Evolutionary conservation across 1,140 invertebrate genomes (phyloP), one percentile per base, ranked within the genome.

Genomic region (Chelonus insularis): DNA sequence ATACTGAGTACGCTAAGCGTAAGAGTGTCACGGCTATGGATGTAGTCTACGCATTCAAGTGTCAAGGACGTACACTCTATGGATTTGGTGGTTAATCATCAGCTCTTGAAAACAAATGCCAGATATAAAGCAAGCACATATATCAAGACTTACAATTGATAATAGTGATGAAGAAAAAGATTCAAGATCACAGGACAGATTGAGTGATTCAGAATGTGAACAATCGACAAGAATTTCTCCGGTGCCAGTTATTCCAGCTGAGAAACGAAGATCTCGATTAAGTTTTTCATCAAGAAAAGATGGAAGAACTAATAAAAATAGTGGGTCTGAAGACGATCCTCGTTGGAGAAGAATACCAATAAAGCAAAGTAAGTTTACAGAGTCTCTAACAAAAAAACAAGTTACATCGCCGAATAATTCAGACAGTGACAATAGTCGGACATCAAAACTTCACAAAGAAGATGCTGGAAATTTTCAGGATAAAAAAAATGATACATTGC

Each of bases 401-500:
- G 62, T 73, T 0, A 74, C 68, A 0, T 81, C 74, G 0, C 67
- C 74, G 0, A 75, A 78, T 23, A 78, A 81, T 50, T 78, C 78
- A 1, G 79, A 80, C 55, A 80, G 78, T 55, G 81, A 79, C 48
- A 74, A 77, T 57, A 78, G 73, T 47, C 73, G 68, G 56, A 82
- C 83, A 4, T 79, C 83, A 7, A 86, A 85, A 64, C 64, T 83
- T 18, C 84, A 86, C 62, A 81, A 85, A 14, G 84, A 87, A 37
- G 72, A 76, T 4, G 81, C 83, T 16, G 81, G 80, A 1, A 82
- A 83, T 7, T 81, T 86, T 0, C 83, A 86, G 58, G 87, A 90
- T 70, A 89, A 88, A 64, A 91, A 90, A 72, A 89, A 81, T 63
- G 86, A 85, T 60, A 89, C 88, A 0, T 68, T 91, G 23, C 77